A percentile compares a stretch with the other conserved stretches of the same genome.
phyloP scores from a whole-genome alignment of 2,113 vertebrate species.

The Platichthys flesus region DNA sequence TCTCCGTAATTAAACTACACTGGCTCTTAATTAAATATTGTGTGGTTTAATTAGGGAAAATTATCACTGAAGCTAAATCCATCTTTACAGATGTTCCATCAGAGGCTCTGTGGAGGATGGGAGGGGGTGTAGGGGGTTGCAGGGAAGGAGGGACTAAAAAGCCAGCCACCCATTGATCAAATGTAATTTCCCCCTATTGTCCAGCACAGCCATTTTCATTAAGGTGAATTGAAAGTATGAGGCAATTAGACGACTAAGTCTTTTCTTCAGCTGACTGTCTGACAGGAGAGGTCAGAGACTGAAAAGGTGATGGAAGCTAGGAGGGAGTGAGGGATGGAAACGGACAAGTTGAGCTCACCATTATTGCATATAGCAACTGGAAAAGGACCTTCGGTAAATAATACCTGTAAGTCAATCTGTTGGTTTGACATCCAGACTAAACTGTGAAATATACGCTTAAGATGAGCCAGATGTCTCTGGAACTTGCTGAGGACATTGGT shows the following conservation, averaged over 20 bases:
- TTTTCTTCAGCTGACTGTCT: constrained; percentile 51
- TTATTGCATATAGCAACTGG: too few relatives aligned
- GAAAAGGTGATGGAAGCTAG: background rate
- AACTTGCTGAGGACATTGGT: too few relatives aligned
- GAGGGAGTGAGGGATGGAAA: background rate
- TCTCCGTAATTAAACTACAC: constrained; percentile 75
- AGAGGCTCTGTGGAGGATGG: constrained; percentile 35
- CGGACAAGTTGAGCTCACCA: too few relatives aligned
- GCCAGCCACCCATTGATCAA: constrained; percentile 60
- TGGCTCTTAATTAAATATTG: constrained; percentile 80
- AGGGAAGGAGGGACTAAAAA: constrained; percentile 26
- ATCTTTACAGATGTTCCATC: constrained; percentile 73
- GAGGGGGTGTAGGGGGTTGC: background rate
- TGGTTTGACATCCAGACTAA: too few relatives aligned
- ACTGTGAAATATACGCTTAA: too few relatives aligned
- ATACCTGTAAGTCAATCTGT: too few relatives aligned
- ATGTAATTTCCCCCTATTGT: constrained; percentile 74
- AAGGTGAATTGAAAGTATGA: constrained; percentile 62
- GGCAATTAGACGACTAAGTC: constrained; percentile 61
- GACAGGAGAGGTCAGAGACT: constrained; percentile 8
- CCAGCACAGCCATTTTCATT: constrained; percentile 73
- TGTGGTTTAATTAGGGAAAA: constrained; percentile 80
- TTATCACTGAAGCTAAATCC: constrained; percentile 75
- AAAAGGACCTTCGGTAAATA: too few relatives aligned
- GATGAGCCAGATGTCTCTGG: too few relatives aligned